A percentile compares a stretch with the other conserved stretches of the same genome.
Conservation (phyloP, 23 tunicate species). For the Diplosoma virens region DNA sequence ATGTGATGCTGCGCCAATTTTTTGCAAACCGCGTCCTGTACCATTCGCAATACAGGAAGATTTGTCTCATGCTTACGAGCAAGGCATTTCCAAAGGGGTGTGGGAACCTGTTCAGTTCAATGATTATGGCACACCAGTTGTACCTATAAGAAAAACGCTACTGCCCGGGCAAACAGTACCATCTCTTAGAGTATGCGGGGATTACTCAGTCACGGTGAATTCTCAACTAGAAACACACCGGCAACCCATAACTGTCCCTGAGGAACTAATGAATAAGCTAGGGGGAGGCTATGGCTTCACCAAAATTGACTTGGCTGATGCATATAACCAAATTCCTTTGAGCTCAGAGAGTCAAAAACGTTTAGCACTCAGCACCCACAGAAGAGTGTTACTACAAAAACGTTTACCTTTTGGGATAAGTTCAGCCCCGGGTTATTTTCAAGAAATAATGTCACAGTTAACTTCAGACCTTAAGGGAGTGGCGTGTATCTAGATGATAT, state of each 20-base stretch:
- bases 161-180: constrained; percentile 11
- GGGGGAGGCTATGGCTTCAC: constrained; percentile 44
- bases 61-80: constrained; percentile 18
- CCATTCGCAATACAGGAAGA: constrained; percentile 38
- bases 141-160: constrained; percentile 12
- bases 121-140: constrained; percentile 35
- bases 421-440: constrained; percentile 21
- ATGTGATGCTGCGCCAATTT: constrained; percentile 15
- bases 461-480: constrained; percentile 21
- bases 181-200: constrained; percentile 20
- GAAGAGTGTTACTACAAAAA: constrained; percentile 15
- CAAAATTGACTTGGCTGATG: constrained; percentile 43
- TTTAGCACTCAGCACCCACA: constrained; percentile 36
- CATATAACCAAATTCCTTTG: constrained; percentile 33
- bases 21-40: constrained; percentile 38
- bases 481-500: constrained; percentile 38
- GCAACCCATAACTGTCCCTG: constrained; percentile 33
- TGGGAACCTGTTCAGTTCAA: constrained; percentile 33
- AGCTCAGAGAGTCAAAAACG: constrained; percentile 31
- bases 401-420: constrained; percentile 23
- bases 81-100: constrained; percentile 24
- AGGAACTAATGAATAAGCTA: constrained; percentile 28
- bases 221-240: constrained; percentile 33
- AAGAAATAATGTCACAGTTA: constrained; percentile 1
- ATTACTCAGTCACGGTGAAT: constrained; percentile 36